phyloP scores from a whole-genome alignment of 2,888 invertebrate species.

The Drosophila neotestacea region DNA sequence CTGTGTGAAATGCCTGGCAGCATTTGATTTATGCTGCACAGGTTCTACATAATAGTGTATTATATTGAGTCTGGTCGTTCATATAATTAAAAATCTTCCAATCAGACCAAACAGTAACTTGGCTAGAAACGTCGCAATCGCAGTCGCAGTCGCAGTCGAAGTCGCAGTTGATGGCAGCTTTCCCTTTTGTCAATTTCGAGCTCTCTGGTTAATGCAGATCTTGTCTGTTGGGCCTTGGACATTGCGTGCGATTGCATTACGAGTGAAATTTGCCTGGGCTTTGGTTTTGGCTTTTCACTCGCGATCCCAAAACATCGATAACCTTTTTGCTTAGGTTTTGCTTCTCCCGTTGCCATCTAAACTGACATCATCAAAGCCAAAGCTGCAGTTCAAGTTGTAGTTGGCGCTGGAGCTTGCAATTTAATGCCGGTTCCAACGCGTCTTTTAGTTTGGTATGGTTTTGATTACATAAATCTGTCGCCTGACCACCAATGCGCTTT shows the following conservation, averaged over 20 bases:
- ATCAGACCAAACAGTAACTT: slow-evolving; percentile 18
- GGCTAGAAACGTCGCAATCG: slow-evolving; percentile 10
- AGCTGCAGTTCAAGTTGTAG: slow-evolving; percentile 20
- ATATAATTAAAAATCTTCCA: slow-evolving; percentile 53
- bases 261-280: slow-evolving; percentile 64
- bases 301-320: slow-evolving; percentile 71
- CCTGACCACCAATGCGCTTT: slow-evolving; percentile 55
- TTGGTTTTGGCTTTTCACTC: slow-evolving; percentile 56
- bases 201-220: slow-evolving; percentile 44
- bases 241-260: slow-evolving; percentile 80
- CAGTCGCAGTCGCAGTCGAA: not conserved
- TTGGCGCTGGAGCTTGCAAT: slow-evolving; percentile 54
- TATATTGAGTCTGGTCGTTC: slow-evolving; percentile 22
- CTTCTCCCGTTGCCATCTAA: slow-evolving; percentile 33
- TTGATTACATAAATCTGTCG: slow-evolving; percentile 78
- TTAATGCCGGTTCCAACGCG: slow-evolving; percentile 57
- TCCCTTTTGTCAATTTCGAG: slow-evolving; percentile 58
- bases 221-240: slow-evolving; percentile 61
- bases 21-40: slow-evolving; percentile 68
- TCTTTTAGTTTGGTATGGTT: slow-evolving; percentile 50
- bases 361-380: slow-evolving; percentile 72
- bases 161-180: slow-evolving; percentile 36
- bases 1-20: slow-evolving; percentile 52
- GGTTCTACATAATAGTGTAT: slow-evolving; percentile 26
- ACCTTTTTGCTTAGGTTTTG: slow-evolving; percentile 75